These are phyloP conservation scores for Ypsolopha scabrella DNA, from an alignment of 2,888 invertebrate species.

Conservation along the genomic window DNA sequence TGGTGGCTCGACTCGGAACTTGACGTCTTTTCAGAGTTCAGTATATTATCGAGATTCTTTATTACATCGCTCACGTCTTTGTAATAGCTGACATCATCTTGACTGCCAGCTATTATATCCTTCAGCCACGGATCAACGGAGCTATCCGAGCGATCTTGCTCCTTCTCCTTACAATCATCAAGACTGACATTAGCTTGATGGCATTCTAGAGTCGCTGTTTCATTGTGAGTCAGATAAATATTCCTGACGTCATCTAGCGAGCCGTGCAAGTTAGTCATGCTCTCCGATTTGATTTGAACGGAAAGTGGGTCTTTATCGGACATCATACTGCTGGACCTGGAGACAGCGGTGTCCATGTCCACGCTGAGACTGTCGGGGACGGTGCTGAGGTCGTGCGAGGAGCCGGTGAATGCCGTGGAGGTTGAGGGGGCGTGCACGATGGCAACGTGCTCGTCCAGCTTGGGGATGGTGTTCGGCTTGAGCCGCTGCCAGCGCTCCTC, in stretches of 20 bases:
- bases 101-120: constrained; percentile 68
- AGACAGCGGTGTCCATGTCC: constrained; percentile 47
- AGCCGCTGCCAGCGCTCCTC: constrained; percentile 80
- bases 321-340: constrained; percentile 53
- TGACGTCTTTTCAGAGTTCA: constrained; percentile 72
- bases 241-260: constrained; percentile 73
- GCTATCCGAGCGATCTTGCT: constrained; percentile 48
- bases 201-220: constrained; percentile 46
- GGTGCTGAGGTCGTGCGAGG: constrained; percentile 37
- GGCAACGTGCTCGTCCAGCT: constrained; percentile 66
- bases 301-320: constrained; percentile 53
- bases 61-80: constrained; percentile 73
- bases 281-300: constrained; percentile 59
- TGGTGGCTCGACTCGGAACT: constrained; percentile 71
- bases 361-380: constrained; percentile 39
- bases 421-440: constrained; percentile 53
- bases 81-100: constrained; percentile 72
- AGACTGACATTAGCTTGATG: constrained; percentile 47
- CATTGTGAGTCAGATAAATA: constrained; percentile 58
- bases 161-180: constrained; percentile 37
- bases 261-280: constrained; percentile 76
- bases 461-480: constrained; percentile 74
- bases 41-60: constrained; percentile 73
- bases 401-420: constrained; percentile 38
- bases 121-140: constrained; percentile 72